Evolutionary conservation across 2,113 vertebrate species (phyloP).

Genomic region (Prolemur simus): DNA sequence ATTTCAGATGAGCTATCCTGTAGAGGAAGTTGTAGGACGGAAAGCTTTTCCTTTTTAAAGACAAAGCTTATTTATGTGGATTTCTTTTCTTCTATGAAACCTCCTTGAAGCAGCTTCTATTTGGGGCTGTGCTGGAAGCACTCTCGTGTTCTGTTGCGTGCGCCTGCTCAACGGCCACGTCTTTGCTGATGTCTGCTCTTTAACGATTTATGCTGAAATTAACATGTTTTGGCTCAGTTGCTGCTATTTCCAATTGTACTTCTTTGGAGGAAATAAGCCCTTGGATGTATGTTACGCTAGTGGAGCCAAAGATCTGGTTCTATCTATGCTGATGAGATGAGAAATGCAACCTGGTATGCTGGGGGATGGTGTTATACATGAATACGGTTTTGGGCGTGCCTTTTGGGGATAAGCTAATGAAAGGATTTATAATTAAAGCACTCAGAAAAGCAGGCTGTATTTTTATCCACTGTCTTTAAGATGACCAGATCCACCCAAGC

Average conservation of each 20-base stretch:
- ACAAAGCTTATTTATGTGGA: background rate
- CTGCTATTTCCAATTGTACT: constrained; percentile 57
- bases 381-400: background rate
- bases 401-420: background rate
- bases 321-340: background rate
- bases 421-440: background rate
- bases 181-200: constrained; percentile 49
- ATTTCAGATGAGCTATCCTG: constrained; percentile 43
- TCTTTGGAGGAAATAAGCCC: constrained; percentile 58
- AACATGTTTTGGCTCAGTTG: constrained; percentile 39
- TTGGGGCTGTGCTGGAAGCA: constrained; percentile 15
- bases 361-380: background rate
- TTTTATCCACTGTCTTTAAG: background rate
- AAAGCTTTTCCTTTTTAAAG: constrained; percentile 38
- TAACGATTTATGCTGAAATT: constrained; percentile 43
- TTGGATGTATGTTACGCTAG: background rate
- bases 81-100: constrained; percentile 51
- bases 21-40: background rate
- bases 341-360: background rate
- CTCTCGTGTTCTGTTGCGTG: constrained; percentile 16
- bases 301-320: background rate
- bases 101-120: background rate
- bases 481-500: background rate
- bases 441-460: background rate
- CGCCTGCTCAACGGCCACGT: background rate